A percentile compares a stretch with the other conserved stretches of the same genome.
Conservation (phyloP, 2,888 invertebrate genomes). For the Parochlus steinenii region DNA sequence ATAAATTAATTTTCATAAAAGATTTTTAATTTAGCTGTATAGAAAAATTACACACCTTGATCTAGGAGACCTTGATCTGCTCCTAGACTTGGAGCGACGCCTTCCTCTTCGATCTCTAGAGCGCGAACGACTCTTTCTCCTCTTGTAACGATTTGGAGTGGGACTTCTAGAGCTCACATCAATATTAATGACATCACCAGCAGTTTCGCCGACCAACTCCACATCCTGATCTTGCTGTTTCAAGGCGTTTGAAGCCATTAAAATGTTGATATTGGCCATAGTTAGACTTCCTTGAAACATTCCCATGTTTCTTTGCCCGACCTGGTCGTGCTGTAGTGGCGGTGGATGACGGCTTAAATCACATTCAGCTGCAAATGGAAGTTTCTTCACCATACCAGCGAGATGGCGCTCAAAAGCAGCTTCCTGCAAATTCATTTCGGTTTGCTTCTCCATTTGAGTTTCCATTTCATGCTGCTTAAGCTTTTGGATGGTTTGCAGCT, state of each 20-base stretch:
- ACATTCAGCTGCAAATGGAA: constrained; percentile 48
- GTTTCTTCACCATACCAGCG: constrained; percentile 28
- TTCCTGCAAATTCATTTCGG: constrained; percentile 55
- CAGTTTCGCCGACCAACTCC: constrained; percentile 33
- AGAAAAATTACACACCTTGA: too few relatives aligned
- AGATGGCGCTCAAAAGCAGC: constrained; percentile 60
- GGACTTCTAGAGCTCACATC: constrained; percentile 36
- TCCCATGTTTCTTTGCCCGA: too few relatives aligned
- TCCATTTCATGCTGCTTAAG: constrained; percentile 39
- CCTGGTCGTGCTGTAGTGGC: too few relatives aligned
- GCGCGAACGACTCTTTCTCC: constrained; percentile 31
- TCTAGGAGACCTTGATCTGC: constrained; percentile 10
- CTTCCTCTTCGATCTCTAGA: constrained; percentile 27
- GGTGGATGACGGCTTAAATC: constrained; percentile 33
- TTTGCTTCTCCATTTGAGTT: constrained; percentile 47
- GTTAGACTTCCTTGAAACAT: too few relatives aligned
- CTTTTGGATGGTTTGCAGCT: constrained; percentile 63
- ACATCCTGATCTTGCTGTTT: constrained; percentile 37
- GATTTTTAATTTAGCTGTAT: too few relatives aligned
- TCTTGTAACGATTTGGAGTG: constrained; percentile 33
- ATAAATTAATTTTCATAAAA: too few relatives aligned
- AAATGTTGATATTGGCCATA: constrained; percentile 9
- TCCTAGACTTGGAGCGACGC: constrained; percentile 26
- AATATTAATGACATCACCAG: constrained; percentile 36
- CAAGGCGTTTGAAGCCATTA: constrained; percentile 20